phyloP scores from a whole-genome alignment of 2,113 vertebrate genomes.

The Phylloscopus whistleri region DNA sequence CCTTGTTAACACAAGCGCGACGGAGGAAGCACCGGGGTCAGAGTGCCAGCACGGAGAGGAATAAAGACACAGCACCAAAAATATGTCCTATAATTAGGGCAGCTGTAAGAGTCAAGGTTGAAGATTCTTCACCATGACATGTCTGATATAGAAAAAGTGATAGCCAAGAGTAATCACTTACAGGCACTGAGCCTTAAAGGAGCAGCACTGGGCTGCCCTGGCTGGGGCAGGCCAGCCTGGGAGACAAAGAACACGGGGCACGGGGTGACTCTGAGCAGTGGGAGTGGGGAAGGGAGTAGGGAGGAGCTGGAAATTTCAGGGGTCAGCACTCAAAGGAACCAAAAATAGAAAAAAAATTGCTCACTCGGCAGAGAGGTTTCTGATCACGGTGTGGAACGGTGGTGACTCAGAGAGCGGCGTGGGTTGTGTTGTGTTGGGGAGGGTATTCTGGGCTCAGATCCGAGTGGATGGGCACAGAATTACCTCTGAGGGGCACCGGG shows the following conservation, averaged over 20 bases:
- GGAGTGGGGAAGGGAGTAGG: neutral
- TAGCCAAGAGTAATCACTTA: constrained; percentile 66
- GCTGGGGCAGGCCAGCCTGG: neutral
- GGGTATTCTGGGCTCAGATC: neutral
- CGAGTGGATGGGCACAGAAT: neutral
- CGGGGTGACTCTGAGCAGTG: neutral
- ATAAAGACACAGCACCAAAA: constrained; percentile 73
- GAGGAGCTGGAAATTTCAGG: constrained; percentile 17
- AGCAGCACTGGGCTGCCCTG: neutral
- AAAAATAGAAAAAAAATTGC: neutral
- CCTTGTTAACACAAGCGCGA: constrained; percentile 69
- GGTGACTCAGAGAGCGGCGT: neutral
- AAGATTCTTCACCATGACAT: constrained; percentile 72
- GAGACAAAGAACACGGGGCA: neutral
- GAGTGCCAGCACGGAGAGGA: constrained; percentile 56
- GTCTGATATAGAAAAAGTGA: constrained; percentile 67
- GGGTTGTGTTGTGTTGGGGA: neutral
- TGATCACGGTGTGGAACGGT: neutral
- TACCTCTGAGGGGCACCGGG: no score
- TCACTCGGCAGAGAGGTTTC: neutral
- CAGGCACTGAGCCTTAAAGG: constrained; percentile 57
- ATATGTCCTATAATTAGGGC: constrained; percentile 74
- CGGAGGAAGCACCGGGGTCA: constrained; percentile 69
- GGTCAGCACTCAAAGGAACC: constrained; percentile 31
- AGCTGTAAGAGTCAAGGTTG: constrained; percentile 73